Base-by-base conservation (phyloP, 2,113 vertebrate species). In the Gasterosteus nipponicus region DNA sequence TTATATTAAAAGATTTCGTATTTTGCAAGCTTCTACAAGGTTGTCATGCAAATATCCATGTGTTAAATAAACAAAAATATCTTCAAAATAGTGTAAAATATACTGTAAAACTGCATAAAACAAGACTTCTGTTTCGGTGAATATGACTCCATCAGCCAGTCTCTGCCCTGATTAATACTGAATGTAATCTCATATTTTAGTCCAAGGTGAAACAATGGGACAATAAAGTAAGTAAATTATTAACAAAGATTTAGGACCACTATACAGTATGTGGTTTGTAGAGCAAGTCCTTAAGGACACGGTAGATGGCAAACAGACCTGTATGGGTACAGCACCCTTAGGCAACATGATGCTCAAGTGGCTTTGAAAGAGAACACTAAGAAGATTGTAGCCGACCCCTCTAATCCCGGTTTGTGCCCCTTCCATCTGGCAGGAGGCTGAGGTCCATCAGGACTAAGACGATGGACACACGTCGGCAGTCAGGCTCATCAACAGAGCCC, bases 1-100 rank as follows among this genome's bases (percentile, higher is more conserved):
- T 39, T n/a, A 35, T 70, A 47, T 31, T 69, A 71, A 85, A 60
- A 83, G 85, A 46, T 66, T 54, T 47, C 44, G 14, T 61, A 46
- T 14, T 68, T 51, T 82, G 5, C 35, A 38, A 38, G 35, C 35
- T 38, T 84, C 72, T 64, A 62, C 57, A 73, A 64, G 19, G 42
- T 26, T 62, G 19, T 35, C 38, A 51, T 49, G 70, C 58, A 77
- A 54, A 69, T 16, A 64, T 10, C 5, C 3, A 16, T 49, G 35
- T 71, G 58, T 72, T 49, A 19, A 35, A 53, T 42, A 26, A 54
- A 31, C 5, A 9, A 19, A 31, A 33, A 16, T 61, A 8, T 42
- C 35, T 61, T 35, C 10, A 41, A 11, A 51, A 35, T n/a, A 11
- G 7, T 51, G 49, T 26, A 22, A 61, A 18, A 9, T 31, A 22